phyloP scores from a whole-genome alignment of 2,113 vertebrate genomes.

The Dolichallabes microphthalmus region DNA sequence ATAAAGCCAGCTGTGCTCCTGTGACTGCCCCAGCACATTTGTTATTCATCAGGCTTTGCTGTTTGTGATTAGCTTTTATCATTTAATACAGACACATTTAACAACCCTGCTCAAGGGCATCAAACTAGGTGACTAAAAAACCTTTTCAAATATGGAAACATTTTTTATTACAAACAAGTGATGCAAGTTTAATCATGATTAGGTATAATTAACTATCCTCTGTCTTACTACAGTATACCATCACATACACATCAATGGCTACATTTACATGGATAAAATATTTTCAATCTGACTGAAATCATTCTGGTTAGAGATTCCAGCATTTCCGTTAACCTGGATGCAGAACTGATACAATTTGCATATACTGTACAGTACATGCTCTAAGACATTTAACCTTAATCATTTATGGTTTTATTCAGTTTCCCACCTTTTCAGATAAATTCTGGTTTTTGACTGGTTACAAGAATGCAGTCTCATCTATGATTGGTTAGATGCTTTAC shows the following conservation, averaged over 20 bases:
- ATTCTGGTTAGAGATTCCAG: no score
- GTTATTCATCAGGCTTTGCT: conserved; percentile 27
- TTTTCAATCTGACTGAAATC: no score
- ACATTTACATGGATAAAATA: not conserved
- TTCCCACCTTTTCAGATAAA: no score
- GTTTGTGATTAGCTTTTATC: conserved; percentile 19
- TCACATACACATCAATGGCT: not conserved
- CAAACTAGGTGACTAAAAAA: conserved; percentile 16
- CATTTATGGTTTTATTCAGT: no score
- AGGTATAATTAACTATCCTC: not conserved
- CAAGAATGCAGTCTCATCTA: no score
- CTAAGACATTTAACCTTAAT: no score
- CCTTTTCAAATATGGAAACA: not conserved
- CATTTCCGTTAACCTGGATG: no score
- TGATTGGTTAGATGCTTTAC: no score
- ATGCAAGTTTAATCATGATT: not conserved
- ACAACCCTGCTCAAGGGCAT: conserved; percentile 24
- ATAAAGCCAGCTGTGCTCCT: conserved; percentile 19
- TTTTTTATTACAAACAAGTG: conserved; percentile 22
- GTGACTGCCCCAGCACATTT: not conserved
- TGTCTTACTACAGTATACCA: no score
- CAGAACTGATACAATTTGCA: no score
- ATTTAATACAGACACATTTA: conserved; percentile 30
- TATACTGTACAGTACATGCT: no score
- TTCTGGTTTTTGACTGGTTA: no score